phyloP scores from a whole-genome alignment of 2,888 invertebrate genomes.

The Gibbula magus region DNA sequence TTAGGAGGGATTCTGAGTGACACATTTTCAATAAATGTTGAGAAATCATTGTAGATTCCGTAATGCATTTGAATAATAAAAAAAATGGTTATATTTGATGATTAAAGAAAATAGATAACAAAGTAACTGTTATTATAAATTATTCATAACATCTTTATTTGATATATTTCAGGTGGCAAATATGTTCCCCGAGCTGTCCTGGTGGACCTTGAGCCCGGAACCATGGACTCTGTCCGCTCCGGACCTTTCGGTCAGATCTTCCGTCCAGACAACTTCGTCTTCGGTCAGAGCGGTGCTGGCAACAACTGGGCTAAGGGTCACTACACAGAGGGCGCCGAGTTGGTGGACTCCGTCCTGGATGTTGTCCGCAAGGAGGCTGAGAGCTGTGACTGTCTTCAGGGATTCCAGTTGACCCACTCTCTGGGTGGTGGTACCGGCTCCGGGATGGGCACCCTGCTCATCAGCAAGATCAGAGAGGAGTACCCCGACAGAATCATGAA shows the following conservation, averaged over 20 bases:
- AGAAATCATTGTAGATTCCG: too few relatives aligned
- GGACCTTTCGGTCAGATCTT: slow-evolving; percentile 94
- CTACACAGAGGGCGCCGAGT: slow-evolving; percentile 71
- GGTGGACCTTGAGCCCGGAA: slow-evolving; percentile 94
- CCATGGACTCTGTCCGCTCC: slow-evolving; percentile 95
- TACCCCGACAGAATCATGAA: slow-evolving; percentile 93
- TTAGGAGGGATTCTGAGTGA: too few relatives aligned
- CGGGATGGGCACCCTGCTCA: slow-evolving; percentile 91
- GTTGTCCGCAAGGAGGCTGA: slow-evolving; percentile 71
- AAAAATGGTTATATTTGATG: too few relatives aligned
- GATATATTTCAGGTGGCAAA: slow-evolving; percentile 79
- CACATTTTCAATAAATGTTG: too few relatives aligned
- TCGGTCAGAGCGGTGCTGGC: slow-evolving; percentile 76
- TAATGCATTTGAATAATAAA: too few relatives aligned
- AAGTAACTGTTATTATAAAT: too few relatives aligned
- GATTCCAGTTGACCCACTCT: slow-evolving; percentile 77
- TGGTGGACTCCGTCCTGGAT: slow-evolving; percentile 71
- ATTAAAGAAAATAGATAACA: too few relatives aligned
- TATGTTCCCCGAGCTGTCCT: slow-evolving; percentile 94
- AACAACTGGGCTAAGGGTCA: slow-evolving; percentile 71
- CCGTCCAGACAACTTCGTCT: slow-evolving; percentile 96
- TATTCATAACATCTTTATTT: background rate
- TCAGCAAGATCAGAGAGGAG: slow-evolving; percentile 96
- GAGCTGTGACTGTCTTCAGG: slow-evolving; percentile 70
- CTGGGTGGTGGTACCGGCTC: slow-evolving; percentile 92